Evolutionary conservation across 2,888 invertebrate species (phyloP).

Genomic region (Dolichopus griseipennis): DNA sequence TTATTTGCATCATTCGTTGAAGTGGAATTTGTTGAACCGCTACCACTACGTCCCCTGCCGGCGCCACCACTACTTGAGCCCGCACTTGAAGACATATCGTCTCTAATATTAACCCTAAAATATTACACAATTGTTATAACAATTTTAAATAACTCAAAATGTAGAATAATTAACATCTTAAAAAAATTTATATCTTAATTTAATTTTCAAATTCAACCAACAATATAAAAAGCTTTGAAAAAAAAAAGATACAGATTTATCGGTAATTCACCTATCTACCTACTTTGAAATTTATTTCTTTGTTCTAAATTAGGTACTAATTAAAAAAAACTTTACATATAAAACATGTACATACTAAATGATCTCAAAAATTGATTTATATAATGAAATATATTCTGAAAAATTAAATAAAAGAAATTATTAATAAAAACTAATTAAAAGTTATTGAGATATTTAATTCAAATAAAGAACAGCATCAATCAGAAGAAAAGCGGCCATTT

Average conservation of each 20-base stretch:
- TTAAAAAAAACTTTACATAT: neutral
- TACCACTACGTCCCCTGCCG: slow-evolving; percentile 51
- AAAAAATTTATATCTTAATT: neutral
- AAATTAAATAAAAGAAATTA: too few species aligned
- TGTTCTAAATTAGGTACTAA: neutral
- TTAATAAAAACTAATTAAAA: too few species aligned
- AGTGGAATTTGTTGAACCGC: slow-evolving; percentile 29
- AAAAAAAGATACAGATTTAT: neutral
- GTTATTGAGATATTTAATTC: neutral
- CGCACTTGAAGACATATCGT: slow-evolving; percentile 46
- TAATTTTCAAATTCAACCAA: neutral
- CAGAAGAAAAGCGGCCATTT: slow-evolving; percentile 18
- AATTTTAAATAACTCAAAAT: neutral
- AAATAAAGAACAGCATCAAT: slow-evolving; percentile 13
- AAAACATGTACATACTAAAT: too few species aligned
- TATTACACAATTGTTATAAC: neutral
- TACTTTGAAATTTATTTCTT: neutral
- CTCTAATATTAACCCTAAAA: slow-evolving; percentile 3
- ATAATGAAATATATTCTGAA: too few species aligned
- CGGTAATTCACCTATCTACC: neutral
- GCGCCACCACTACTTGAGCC: slow-evolving; percentile 54
- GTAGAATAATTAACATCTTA: too few species aligned
- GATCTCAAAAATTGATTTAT: too few species aligned
- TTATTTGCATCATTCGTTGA: slow-evolving; percentile 48
- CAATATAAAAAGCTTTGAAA: neutral